A percentile compares a stretch with the other conserved stretches of the same genome.
phyloP scores from a whole-genome alignment of 2,888 invertebrate species.

The Fragum fragum region DNA sequence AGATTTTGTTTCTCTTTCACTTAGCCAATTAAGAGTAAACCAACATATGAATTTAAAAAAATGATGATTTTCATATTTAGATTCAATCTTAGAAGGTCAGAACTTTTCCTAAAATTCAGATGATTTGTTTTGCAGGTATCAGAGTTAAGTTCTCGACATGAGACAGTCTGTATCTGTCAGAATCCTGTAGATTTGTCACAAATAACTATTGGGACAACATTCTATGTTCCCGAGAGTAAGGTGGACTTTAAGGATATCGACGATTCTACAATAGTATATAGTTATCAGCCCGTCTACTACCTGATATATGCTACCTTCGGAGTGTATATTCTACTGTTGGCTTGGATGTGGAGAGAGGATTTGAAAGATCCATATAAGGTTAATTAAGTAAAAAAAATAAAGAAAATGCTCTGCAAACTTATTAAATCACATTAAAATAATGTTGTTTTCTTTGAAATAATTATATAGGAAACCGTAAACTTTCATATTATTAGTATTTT shows the following conservation, averaged over 20 bases:
- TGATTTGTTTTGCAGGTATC: conserved; percentile 57
- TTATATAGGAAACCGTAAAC: no score
- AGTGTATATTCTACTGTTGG: conserved; percentile 40
- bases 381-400: neutral
- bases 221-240: conserved; percentile 84
- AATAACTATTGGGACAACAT: conserved; percentile 76
- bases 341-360: conserved; percentile 65
- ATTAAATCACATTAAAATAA: no score
- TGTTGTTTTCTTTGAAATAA: no score
- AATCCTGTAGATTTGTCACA: conserved; percentile 20
- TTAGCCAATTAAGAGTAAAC: no score
- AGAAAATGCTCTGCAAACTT: no score
- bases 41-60: no score
- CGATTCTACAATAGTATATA: conserved; percentile 4
- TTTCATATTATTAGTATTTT: no score
- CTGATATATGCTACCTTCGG: conserved; percentile 31
- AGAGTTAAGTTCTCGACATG: conserved; percentile 54
- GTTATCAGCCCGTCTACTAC: conserved; percentile 53
- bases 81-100: no score
- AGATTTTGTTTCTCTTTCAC: no score
- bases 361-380: conserved; percentile 64
- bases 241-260: conserved; percentile 85
- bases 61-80: no score
- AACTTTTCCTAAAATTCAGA: no score
- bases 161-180: conserved; percentile 66